Conservation (phyloP, 2,888 invertebrate species). For the Neelides folsomi region DNA sequence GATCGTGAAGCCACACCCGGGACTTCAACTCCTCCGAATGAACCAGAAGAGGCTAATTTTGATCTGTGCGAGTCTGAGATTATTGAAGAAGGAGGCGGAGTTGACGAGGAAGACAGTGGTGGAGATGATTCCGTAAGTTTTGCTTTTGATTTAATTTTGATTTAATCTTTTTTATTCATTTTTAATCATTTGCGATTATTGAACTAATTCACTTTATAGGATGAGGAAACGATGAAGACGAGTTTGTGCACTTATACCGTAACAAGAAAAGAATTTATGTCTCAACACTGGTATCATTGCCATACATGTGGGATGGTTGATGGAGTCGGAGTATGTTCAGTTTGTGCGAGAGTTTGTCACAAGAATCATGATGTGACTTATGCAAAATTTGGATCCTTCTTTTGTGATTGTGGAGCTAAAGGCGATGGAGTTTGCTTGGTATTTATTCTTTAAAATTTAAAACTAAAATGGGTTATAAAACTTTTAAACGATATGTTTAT, state of each 20-base stretch:
- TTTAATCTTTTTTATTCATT: constrained; percentile 5
- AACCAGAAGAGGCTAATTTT: constrained; percentile 32
- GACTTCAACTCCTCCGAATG: constrained; percentile 27
- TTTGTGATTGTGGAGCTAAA: constrained; percentile 94
- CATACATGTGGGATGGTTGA: constrained; percentile 98
- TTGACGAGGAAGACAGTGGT: constrained; percentile 78
- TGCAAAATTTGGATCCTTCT: constrained; percentile 96
- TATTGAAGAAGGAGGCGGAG: constrained; percentile 72
- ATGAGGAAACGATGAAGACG: constrained; percentile 76
- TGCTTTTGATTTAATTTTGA: neutral
- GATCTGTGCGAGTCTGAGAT: constrained; percentile 58
- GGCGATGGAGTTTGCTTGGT: constrained; percentile 66
- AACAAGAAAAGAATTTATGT: constrained; percentile 95
- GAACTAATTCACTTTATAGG: constrained; percentile 39
- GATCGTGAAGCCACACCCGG: constrained; percentile 29
- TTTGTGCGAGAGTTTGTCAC: constrained; percentile 94
- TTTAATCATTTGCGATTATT: neutral
- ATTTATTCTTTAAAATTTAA: constrained; percentile 18
- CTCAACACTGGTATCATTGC: constrained; percentile 96
- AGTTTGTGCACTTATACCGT: constrained; percentile 93
- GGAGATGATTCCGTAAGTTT: constrained; percentile 61
- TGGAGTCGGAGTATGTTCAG: constrained; percentile 93
- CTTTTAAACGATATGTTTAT: no score
- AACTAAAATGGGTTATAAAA: no score
- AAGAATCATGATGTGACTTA: constrained; percentile 91